Evolutionary conservation across 2,888 invertebrate genomes (phyloP).

Genomic region (Mimas tiliae): DNA sequence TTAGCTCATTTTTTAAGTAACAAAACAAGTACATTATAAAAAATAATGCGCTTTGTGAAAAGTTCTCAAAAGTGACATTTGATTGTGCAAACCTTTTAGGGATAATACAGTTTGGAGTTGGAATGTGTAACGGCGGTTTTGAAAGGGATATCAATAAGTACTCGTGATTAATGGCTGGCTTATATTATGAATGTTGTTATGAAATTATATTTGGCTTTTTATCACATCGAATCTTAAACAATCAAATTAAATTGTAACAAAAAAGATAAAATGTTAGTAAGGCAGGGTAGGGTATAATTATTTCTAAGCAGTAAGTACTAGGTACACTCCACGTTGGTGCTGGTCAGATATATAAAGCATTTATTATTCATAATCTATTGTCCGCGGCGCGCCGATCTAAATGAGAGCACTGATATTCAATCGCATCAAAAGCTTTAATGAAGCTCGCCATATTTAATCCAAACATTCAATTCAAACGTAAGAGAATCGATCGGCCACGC

Average conservation of each 20-base stretch:
- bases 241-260: too few species aligned
- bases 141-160: not conserved
- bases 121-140: slow-evolving; percentile 11
- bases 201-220: too few species aligned
- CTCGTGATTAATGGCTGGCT: not conserved
- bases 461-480: slow-evolving; percentile 78
- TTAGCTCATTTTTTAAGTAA: slow-evolving; percentile 79
- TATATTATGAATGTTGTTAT: not conserved
- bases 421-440: slow-evolving; percentile 67
- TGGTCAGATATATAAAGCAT: not conserved
- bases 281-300: slow-evolving; percentile 1
- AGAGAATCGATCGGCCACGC: slow-evolving; percentile 75
- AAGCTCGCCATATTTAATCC: slow-evolving; percentile 76
- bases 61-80: slow-evolving; percentile 34
- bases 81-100: slow-evolving; percentile 51
- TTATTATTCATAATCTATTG: slow-evolving; percentile 41
- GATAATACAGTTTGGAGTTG: slow-evolving; percentile 13
- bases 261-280: not conserved
- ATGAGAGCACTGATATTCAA: slow-evolving; percentile 53
- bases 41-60: slow-evolving; percentile 50
- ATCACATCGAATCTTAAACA: too few species aligned
- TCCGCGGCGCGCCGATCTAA: slow-evolving; percentile 42
- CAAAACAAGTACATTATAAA: slow-evolving; percentile 68
- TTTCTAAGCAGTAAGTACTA: slow-evolving; percentile 30
- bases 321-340: not conserved